Evolutionary conservation across 2,888 invertebrate species (phyloP).

Genomic region (Miltochrista miniata): DNA sequence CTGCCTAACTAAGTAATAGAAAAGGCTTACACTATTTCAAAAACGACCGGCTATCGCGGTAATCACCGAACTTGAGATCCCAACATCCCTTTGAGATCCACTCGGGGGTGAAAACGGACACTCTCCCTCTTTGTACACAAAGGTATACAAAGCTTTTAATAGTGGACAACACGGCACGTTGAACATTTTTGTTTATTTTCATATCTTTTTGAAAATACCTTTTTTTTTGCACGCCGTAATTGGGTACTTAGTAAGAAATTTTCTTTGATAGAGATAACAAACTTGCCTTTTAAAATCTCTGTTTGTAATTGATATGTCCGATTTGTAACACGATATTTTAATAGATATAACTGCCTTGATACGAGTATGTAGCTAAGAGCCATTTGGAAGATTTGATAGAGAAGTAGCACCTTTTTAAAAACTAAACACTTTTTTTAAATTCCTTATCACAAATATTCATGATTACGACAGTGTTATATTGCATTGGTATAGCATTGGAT

Average conservation of each 20-base stretch:
- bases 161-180: slow-evolving; percentile 45
- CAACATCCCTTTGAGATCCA: slow-evolving; percentile 45
- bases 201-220: slow-evolving; percentile 34
- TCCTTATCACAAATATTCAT: no score
- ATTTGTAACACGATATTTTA: not conserved
- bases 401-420: no score
- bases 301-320: not conserved
- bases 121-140: slow-evolving; percentile 26
- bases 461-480: no score
- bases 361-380: no score
- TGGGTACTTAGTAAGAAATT: slow-evolving; percentile 6
- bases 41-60: slow-evolving; percentile 14
- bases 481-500: no score
- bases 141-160: slow-evolving; percentile 18
- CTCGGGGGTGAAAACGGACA: slow-evolving; percentile 50
- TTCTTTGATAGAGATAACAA: not conserved
- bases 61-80: slow-evolving; percentile 15
- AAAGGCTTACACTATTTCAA: not conserved
- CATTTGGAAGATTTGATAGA: no score
- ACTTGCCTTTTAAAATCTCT: not conserved
- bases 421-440: no score
- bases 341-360: no score
- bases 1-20: not conserved
- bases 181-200: slow-evolving; percentile 40
- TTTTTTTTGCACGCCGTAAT: slow-evolving; percentile 24